phyloP scores from a whole-genome alignment of 2,888 invertebrate genomes.

The Imbricaverruca yamaguchii region DNA sequence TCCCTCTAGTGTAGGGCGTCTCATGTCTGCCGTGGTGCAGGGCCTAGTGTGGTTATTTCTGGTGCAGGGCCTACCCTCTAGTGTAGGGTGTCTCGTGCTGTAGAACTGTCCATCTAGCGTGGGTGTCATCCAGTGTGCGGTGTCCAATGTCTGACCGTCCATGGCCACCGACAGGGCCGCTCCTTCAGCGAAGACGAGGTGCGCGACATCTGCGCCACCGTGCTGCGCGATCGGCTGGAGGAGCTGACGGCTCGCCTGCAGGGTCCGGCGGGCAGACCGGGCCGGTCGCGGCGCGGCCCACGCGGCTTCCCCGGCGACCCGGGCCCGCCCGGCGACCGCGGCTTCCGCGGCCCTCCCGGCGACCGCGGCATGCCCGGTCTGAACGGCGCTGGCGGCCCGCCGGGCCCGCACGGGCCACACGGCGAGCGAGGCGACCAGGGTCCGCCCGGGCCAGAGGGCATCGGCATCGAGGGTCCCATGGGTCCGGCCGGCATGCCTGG shows the following conservation, averaged over 20 bases:
- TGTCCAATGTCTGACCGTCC: constrained; percentile 22
- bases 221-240: constrained; percentile 58
- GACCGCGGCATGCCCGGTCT: constrained; percentile 48
- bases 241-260: constrained; percentile 52
- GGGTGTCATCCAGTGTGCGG: no score
- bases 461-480: constrained; percentile 62
- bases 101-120: no score
- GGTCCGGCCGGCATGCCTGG: constrained; percentile 64
- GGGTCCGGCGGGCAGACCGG: constrained; percentile 62
- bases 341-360: constrained; percentile 34
- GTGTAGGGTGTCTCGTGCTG: no score
- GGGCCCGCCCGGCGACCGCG: constrained; percentile 46
- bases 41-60: no score
- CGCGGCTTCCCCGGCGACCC: constrained; percentile 50
- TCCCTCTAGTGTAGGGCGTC: no score
- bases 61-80: no score
- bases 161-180: constrained; percentile 49
- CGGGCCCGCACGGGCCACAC: constrained; percentile 55
- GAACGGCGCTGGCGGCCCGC: constrained; percentile 58
- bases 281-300: constrained; percentile 47
- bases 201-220: constrained; percentile 67
- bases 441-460: constrained; percentile 52
- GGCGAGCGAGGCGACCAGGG: constrained; percentile 42
- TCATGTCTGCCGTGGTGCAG: no score
- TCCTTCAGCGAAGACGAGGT: constrained; percentile 64